A percentile compares a stretch with the other conserved stretches of the same genome.
phyloP scores from a whole-genome alignment of 2,888 invertebrate species.

The Resseliella maxima region DNA sequence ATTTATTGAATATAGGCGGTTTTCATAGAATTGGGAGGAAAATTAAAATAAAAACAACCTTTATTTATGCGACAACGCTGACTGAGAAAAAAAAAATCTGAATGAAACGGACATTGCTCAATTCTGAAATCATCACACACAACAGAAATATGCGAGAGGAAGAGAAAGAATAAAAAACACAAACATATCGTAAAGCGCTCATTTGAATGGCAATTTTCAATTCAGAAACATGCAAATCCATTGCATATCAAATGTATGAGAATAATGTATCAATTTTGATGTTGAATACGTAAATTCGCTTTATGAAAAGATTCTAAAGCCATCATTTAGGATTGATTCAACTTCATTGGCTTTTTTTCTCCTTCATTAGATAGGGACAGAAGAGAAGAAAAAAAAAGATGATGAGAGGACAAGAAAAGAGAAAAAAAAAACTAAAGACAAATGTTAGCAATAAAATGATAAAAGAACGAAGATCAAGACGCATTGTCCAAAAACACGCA shows the following conservation, averaged over 20 bases:
- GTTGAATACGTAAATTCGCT: not conserved
- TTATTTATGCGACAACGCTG: not conserved
- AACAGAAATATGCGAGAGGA: too few relatives aligned
- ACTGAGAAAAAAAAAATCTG: not conserved
- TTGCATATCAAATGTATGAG: constrained; percentile 11
- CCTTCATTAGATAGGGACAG: not conserved
- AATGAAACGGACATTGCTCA: constrained; percentile 43
- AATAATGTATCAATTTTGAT: constrained; percentile 13
- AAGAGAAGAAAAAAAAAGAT: not conserved
- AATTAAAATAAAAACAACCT: not conserved
- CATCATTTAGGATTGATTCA: not conserved
- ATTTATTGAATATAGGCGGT: not conserved
- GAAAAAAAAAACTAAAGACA: constrained; percentile 18
- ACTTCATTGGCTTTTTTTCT: not conserved
- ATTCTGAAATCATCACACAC: not conserved
- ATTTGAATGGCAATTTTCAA: not conserved
- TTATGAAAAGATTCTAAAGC: not conserved
- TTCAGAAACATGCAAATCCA: not conserved
- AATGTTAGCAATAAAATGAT: constrained; percentile 41
- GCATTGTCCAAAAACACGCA: constrained; percentile 53
- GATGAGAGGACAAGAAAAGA: not conserved
- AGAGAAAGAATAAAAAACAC: not conserved
- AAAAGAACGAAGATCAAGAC: constrained; percentile 38
- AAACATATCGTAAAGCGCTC: not conserved
- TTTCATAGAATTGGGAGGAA: not conserved